Evolutionary conservation across 2,113 vertebrate genomes (phyloP).

Genomic region (Oryzias javanicus): DNA sequence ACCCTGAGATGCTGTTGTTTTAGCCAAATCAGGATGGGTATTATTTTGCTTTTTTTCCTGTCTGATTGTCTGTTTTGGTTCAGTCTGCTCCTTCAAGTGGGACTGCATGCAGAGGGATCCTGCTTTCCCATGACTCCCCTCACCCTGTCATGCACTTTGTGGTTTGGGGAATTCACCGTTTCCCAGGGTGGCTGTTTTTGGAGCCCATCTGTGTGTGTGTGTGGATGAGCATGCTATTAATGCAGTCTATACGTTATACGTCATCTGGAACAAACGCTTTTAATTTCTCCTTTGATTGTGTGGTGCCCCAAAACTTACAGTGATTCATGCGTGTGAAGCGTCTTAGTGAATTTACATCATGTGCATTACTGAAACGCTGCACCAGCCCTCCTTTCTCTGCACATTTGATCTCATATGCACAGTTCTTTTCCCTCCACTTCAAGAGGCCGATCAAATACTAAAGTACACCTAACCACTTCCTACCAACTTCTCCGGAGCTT

Average conservation of each 20-base stretch:
- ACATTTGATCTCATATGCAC: slow-evolving; percentile 50
- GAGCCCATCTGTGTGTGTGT: slow-evolving; percentile 65
- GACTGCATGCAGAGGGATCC: slow-evolving; percentile 54
- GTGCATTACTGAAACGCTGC: slow-evolving; percentile 59
- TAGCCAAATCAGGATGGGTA: slow-evolving; percentile 59
- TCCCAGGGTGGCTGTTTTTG: slow-evolving; percentile 77
- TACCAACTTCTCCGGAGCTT: slow-evolving; percentile 53
- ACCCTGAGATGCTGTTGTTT: slow-evolving; percentile 44
- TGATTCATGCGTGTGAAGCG: slow-evolving; percentile 47
- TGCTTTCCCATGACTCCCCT: slow-evolving; percentile 76
- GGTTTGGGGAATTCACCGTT: slow-evolving; percentile 82
- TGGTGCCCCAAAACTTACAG: slow-evolving; percentile 52
- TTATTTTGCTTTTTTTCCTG: slow-evolving; percentile 55
- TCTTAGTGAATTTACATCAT: slow-evolving; percentile 52
- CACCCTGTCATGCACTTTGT: slow-evolving; percentile 77
- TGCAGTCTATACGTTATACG: slow-evolving; percentile 66
- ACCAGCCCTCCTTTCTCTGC: slow-evolving; percentile 46
- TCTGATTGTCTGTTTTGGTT: slow-evolving; percentile 52
- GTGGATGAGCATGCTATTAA: slow-evolving; percentile 60
- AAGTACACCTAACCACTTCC: slow-evolving; percentile 66
- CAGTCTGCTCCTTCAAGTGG: slow-evolving; percentile 40
- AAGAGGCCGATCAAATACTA: slow-evolving; percentile 50
- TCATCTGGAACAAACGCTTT: slow-evolving; percentile 78
- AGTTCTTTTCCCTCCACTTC: slow-evolving; percentile 52
- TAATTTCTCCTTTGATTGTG: slow-evolving; percentile 69